Conservation (phyloP, 2,888 invertebrate genomes). For the Aporophyla nigra region DNA sequence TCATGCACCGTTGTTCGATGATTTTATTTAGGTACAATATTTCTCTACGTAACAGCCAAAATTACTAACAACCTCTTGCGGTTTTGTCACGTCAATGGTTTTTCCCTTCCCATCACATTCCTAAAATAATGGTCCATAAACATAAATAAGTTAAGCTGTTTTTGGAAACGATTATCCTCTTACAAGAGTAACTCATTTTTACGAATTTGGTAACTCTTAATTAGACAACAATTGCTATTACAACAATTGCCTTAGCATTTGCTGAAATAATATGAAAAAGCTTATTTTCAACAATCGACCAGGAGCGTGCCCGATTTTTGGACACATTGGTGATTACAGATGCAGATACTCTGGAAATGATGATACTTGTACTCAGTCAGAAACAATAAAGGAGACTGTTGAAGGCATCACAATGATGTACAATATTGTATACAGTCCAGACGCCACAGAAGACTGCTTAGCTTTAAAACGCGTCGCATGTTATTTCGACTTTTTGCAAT, state of each 20-base stretch:
- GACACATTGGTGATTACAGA: neutral
- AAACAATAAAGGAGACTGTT: neutral
- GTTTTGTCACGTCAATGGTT: neutral
- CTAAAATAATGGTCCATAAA: neutral
- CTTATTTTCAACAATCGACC: neutral
- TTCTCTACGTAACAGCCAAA: neutral
- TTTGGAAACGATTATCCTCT: slow-evolving; percentile 7
- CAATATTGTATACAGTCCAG: neutral
- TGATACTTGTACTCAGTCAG: neutral
- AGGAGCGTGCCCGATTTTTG: neutral
- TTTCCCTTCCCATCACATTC: slow-evolving; percentile 8
- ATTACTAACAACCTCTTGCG: neutral
- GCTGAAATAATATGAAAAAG: neutral
- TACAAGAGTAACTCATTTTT: neutral
- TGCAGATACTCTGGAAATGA: neutral
- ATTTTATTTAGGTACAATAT: slow-evolving; percentile 16
- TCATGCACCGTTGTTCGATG: slow-evolving; percentile 30
- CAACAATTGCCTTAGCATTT: neutral
- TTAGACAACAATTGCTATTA: neutral
- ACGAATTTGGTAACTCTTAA: neutral
- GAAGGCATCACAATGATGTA: neutral
- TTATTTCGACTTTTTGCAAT: neutral
- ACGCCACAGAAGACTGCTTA: neutral
- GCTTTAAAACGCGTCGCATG: neutral
- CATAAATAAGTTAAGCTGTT: neutral